Base-by-base conservation (phyloP, 2,888 invertebrate genomes). In the Cristatella mucedo region DNA sequence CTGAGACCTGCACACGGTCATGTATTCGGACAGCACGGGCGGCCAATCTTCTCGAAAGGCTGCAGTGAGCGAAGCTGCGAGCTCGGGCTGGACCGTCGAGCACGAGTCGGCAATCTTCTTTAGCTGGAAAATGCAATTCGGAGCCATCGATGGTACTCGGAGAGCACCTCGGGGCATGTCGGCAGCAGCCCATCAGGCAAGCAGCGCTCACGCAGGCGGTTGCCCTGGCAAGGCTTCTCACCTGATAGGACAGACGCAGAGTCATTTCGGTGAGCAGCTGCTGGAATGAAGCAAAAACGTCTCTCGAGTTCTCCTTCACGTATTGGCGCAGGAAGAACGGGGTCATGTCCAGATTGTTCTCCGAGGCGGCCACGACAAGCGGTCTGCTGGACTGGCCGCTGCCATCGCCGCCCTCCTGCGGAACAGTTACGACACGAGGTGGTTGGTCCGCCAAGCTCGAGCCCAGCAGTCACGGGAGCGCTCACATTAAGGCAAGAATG, bases 311-410 rank as follows among this genome's bases (percentile, higher is more conserved):
- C 38, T 81, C 79, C 66, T 86, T 87, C 26, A 91, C 81, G 57
- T 89, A 89, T 59, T 85, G 86, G 21, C 61, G 54, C 43, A 68
- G 53, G 70, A 93, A 93, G 68, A 95, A 84, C 7, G 91, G 91
- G 4, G 84, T 82, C 81, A 91, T 86, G 60, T 95, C 91, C 0
- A 87, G 87, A n/a, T n/a, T n/a, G n/a, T n/a, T n/a, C n/a, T n/a
- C n/a, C n/a, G n/a, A n/a, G n/a, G n/a, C n/a, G n/a, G n/a, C n/a
- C n/a, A n/a, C n/a, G n/a, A n/a, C n/a, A n/a, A n/a, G n/a, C n/a
- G n/a, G n/a, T n/a, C n/a, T n/a, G n/a, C n/a, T n/a, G n/a, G n/a
- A n/a, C n/a, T n/a, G 9, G 38, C 24, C 24, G n/a, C 38, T 24
- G 82, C 76, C 11, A 38, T 38, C 1, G 79, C 76, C 11, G n/a